Base-by-base conservation (phyloP, 2,797 vertebrate species). In the Notolabrus celidotus region DNA sequence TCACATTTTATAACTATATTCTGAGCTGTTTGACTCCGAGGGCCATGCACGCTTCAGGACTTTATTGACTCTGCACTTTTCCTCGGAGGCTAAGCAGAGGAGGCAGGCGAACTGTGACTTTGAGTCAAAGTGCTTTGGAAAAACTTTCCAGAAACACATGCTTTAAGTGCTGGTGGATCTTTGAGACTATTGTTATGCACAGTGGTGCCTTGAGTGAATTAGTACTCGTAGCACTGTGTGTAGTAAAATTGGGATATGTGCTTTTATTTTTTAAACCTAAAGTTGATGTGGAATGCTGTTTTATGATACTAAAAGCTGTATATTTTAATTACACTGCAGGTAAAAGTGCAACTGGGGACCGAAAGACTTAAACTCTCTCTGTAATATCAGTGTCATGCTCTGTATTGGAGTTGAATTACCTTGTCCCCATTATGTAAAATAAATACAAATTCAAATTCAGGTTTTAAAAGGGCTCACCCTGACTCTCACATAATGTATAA, bases 1-100 rank as follows among this genome's bases (percentile, higher is more conserved):
- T 38, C 5, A 2, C 71, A 59, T 59, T 89, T 81, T 78, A 83
- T 82, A 63, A 76, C 63, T 87, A 72, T 63, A 47, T 71, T 63
- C 47, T 9, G 10, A 33, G 34, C 61, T 36, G 31, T 43, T 52
- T 70, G 47, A 59, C 54, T 81, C 55, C 19, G 5, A 59, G 36
- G 76, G 62, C 43, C 8, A 14, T 15, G 55, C 19, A 20, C 20
- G 45, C 46, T 55, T 15, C 2, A 38, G 27, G 17, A 74, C 56
- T 63, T 71, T 10, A 77, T 60, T 57, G 63, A 74, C 64, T 43
- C 56, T 62, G 39, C 61, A 41, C 42, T 47, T 54, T 7, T 57
- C 58, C 49, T 52, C 45, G 38, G 34, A 60, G 43, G 29, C 67
- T 36, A 29, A 51, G 47, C 31, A 41, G 43, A 70, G 20, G 38